These are phyloP conservation scores for Syngnathus scovelli DNA, from an alignment of 2,113 vertebrate genomes.

Conservation along the genomic window DNA sequence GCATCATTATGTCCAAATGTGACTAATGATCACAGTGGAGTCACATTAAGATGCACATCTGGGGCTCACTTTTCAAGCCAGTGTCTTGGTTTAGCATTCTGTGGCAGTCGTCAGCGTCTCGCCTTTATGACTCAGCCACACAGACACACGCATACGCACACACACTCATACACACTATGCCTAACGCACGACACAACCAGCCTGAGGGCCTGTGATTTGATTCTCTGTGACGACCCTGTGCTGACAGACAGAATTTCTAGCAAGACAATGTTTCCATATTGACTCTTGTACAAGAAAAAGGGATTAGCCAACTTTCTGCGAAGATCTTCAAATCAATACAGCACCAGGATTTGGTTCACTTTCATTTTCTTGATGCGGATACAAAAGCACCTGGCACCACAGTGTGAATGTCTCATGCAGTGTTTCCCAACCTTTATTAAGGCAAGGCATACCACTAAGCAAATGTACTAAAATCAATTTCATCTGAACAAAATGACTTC, in stretches of 20 bases:
- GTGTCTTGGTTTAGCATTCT: constrained; percentile 26
- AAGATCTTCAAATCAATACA: constrained; percentile 40
- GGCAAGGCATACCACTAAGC: neutral
- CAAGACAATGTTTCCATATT: constrained; percentile 37
- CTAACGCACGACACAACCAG: neutral
- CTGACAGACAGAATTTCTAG: constrained; percentile 15
- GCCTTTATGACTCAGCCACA: constrained; percentile 36
- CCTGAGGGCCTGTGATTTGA: neutral
- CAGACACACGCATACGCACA: neutral
- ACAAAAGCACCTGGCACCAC: neutral
- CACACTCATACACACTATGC: neutral
- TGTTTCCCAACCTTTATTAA: neutral
- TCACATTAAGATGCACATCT: neutral
- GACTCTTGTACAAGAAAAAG: constrained; percentile 22
- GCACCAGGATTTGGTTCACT: constrained; percentile 19
- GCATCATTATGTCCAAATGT: neutral
- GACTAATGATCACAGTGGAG: constrained; percentile 5
- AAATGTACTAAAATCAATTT: neutral
- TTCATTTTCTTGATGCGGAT: constrained; percentile 1
- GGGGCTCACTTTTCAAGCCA: constrained; percentile 21
- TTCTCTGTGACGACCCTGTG: constrained; percentile 9
- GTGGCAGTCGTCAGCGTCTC: constrained; percentile 3
- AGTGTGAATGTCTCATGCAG: neutral
- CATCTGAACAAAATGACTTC: neutral
- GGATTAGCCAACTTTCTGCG: constrained; percentile 37